Conservation (phyloP, 1,140 invertebrate genomes). For the Ectropis grisescens region DNA sequence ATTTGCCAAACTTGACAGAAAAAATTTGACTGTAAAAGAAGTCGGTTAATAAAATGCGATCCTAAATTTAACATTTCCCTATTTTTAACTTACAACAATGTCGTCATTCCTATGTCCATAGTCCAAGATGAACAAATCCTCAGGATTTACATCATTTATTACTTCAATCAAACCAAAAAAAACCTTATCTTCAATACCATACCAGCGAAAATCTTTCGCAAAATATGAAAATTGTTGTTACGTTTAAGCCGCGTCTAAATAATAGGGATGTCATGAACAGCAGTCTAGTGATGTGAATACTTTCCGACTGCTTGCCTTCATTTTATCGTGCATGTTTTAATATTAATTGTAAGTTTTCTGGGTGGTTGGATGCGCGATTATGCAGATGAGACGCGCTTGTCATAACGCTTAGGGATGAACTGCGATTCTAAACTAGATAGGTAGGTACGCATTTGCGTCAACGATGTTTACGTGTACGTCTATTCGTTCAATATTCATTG, state of each 20-base stretch:
- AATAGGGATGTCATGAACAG: constrained; percentile 63
- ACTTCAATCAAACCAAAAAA: constrained; percentile 16
- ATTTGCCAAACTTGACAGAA: no score
- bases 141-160: constrained; percentile 31
- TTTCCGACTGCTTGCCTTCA: constrained; percentile 63
- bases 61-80: no score
- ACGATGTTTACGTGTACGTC: no score
- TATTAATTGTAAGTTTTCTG: constrained; percentile 68
- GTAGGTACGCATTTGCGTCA: no score
- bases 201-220: constrained; percentile 7
- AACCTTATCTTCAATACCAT: constrained; percentile 2
- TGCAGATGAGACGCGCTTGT: constrained; percentile 48
- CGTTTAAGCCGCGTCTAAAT: constrained; percentile 23
- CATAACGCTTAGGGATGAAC: constrained; percentile 37
- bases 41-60: no score
- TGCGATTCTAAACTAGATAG: no score
- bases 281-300: constrained; percentile 51
- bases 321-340: constrained; percentile 68
- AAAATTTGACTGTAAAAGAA: no score
- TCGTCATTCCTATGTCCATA: constrained; percentile 38
- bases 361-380: constrained; percentile 33
- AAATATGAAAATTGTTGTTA: constrained; percentile 12
- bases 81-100: constrained; percentile 9
- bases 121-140: no score
- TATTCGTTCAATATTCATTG: no score